Conservation (phyloP, 1,140 invertebrate species). For the Calycopis cecrops region DNA sequence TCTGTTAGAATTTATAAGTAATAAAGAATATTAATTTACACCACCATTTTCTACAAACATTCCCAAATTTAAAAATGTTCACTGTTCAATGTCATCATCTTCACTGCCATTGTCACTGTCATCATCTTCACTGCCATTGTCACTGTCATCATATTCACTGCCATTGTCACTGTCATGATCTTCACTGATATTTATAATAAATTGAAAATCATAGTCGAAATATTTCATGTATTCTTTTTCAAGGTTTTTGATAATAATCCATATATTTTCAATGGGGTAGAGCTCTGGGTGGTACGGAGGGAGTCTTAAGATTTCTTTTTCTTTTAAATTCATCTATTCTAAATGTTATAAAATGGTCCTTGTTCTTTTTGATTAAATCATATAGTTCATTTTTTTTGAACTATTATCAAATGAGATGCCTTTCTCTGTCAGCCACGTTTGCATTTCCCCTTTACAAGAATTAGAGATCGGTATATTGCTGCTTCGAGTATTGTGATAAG, state of each 20-base stretch:
- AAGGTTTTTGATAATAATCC: slow-evolving; percentile 13
- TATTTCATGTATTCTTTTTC: no score
- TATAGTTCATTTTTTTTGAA: slow-evolving; percentile 16
- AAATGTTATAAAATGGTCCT: slow-evolving; percentile 8
- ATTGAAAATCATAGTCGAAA: no score
- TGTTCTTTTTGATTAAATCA: no score
- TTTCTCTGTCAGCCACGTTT: slow-evolving; percentile 10
- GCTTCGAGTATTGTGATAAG: slow-evolving; percentile 7
- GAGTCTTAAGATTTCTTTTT: slow-evolving; percentile 14
- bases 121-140: background rate
- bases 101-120: background rate
- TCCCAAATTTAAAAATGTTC: background rate
- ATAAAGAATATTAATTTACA: background rate
- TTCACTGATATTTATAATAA: no score
- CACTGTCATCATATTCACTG: no score
- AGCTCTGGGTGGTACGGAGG: slow-evolving; percentile 24
- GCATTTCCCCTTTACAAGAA: slow-evolving; percentile 12
- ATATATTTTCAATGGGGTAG: slow-evolving; percentile 19
- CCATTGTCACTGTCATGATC: no score
- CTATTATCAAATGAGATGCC: background rate
- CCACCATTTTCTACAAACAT: background rate
- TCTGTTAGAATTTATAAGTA: no score
- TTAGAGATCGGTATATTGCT: slow-evolving; percentile 3
- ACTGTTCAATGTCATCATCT: background rate
- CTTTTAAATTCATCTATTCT: slow-evolving; percentile 5